phyloP scores from a whole-genome alignment of 2,797 vertebrate genomes.

The Leptatherina wallacei region DNA sequence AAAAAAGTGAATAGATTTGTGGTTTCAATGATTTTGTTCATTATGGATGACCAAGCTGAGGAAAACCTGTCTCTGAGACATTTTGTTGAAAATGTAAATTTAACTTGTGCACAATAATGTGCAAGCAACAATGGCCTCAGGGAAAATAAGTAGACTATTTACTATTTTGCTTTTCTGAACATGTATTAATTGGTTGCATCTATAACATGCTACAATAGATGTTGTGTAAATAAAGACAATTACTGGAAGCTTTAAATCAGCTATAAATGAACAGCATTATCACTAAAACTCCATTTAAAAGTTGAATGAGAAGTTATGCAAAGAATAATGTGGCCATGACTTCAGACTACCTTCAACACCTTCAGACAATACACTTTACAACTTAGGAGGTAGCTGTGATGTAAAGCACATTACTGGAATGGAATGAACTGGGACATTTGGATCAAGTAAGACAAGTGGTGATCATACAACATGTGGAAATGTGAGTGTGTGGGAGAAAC shows the following conservation, averaged over 20 bases:
- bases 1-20: neutral
- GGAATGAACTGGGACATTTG: neutral
- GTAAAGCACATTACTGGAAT: neutral
- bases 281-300: constrained; percentile 34
- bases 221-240: constrained; percentile 30
- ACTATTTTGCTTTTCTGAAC: constrained; percentile 22
- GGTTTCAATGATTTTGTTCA: neutral
- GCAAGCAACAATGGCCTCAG: constrained; percentile 1
- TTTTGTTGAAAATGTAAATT: neutral
- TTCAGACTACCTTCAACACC: neutral
- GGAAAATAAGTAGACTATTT: neutral
- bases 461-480: neutral
- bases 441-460: neutral
- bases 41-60: neutral
- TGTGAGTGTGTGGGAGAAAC: constrained; percentile 36
- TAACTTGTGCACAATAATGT: neutral
- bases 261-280: constrained; percentile 32
- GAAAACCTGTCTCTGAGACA: neutral
- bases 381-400: neutral
- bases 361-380: neutral
- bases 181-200: neutral
- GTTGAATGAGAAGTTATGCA: constrained; percentile 41
- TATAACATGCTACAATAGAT: constrained; percentile 19
- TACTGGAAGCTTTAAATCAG: constrained; percentile 45
- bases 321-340: constrained; percentile 11